Evolutionary conservation across 2,113 vertebrate species (phyloP).

Genomic region (Rhabdornis inornatus): DNA sequence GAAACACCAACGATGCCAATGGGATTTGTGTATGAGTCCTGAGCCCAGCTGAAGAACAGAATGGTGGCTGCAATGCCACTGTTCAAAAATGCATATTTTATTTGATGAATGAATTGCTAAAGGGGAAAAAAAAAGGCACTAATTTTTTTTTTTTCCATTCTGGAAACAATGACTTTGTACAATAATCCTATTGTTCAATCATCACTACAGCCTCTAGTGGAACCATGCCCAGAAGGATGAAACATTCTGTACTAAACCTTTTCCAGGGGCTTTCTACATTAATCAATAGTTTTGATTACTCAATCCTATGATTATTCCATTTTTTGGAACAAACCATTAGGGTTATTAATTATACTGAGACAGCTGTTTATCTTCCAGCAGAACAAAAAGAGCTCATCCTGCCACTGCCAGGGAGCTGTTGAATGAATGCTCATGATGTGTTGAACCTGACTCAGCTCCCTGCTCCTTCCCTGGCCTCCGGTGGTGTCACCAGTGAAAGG

Average conservation of each 20-base stretch:
- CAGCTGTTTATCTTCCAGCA: conserved; percentile 45
- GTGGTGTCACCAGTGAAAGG: background rate
- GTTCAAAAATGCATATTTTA: background rate
- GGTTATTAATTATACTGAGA: conserved; percentile 52
- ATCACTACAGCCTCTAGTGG: background rate
- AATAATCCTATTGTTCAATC: conserved; percentile 11
- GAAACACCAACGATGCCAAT: background rate
- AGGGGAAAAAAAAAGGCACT: background rate
- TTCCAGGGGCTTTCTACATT: background rate
- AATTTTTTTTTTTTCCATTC: background rate
- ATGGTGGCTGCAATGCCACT: background rate
- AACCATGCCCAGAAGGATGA: conserved; percentile 21
- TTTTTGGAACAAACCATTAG: conserved; percentile 3
- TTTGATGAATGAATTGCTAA: conserved; percentile 24
- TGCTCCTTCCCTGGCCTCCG: background rate
- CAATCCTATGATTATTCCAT: conserved; percentile 38
- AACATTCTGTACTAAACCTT: conserved; percentile 16
- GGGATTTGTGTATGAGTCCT: background rate
- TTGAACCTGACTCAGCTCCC: background rate
- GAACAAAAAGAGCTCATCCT: background rate
- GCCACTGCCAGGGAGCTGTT: background rate
- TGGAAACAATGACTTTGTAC: conserved; percentile 15
- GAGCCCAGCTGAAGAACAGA: background rate
- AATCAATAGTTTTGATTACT: conserved; percentile 57
- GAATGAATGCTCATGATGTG: background rate